Conservation (phyloP, 92 coral and sea anemone genomes). For the Palythoa caribaeorum region DNA sequence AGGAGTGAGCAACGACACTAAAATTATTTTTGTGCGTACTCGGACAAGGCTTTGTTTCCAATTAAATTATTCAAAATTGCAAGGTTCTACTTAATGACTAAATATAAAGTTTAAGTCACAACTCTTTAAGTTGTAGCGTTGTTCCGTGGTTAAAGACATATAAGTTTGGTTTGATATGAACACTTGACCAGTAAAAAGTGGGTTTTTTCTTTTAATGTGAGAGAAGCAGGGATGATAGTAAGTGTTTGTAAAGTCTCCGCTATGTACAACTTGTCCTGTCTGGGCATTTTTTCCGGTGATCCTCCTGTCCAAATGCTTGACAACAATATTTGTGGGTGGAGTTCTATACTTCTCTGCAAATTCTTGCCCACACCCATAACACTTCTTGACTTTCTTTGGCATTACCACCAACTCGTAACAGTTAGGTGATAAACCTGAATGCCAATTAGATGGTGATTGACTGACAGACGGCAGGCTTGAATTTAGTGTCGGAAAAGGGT, state of each 20-base stretch:
- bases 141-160: neutral
- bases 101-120: neutral
- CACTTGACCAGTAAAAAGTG: slow-evolving; percentile 9
- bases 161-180: slow-evolving; percentile 2
- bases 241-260: slow-evolving; percentile 14
- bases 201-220: slow-evolving; percentile 15
- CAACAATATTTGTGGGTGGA: slow-evolving; percentile 1
- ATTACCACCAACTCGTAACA: slow-evolving; percentile 19
- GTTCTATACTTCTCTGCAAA: slow-evolving; percentile 1
- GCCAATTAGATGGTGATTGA: slow-evolving; percentile 14
- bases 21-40: no score
- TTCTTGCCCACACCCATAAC: slow-evolving; percentile 14
- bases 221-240: slow-evolving; percentile 14
- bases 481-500: neutral
- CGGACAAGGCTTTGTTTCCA: no score
- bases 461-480: slow-evolving; percentile 16
- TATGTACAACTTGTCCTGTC: slow-evolving; percentile 1
- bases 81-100: neutral
- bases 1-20: no score
- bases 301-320: slow-evolving; percentile 33
- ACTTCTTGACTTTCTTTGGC: slow-evolving; percentile 20
- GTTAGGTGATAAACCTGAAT: slow-evolving; percentile 8
- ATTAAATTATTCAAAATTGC: neutral
- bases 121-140: neutral
- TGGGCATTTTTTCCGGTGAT: slow-evolving; percentile 1